phyloP scores from a whole-genome alignment of 2,113 vertebrate genomes.

The Sphaerodactylus townsendi region DNA sequence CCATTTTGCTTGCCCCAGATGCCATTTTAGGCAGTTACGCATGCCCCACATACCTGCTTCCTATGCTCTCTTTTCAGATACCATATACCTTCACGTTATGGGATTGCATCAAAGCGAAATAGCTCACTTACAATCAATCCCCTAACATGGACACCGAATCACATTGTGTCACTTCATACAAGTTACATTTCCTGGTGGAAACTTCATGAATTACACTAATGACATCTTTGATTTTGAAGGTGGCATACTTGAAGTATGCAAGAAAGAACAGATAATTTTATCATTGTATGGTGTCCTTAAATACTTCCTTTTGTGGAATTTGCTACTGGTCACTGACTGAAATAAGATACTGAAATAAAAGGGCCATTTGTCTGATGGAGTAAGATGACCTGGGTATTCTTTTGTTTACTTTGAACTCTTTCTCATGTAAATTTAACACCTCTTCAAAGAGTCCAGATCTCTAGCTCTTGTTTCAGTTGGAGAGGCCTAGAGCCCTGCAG shows the following conservation, averaged over 20 bases:
- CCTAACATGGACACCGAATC: not conserved
- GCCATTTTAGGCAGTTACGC: too few species aligned
- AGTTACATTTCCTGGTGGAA: not conserved
- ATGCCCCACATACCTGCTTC: too few species aligned
- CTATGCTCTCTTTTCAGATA: too few species aligned
- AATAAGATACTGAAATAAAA: not conserved
- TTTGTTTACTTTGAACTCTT: not conserved
- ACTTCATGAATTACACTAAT: not conserved
- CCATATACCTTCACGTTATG: too few species aligned
- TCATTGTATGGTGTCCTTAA: not conserved
- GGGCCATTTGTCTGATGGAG: not conserved
- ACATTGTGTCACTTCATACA: not conserved
- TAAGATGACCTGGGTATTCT: not conserved
- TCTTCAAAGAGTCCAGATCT: not conserved
- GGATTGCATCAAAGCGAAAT: too few species aligned
- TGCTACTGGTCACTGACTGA: not conserved
- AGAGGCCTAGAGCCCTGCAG: not conserved
- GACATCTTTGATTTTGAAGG: not conserved
- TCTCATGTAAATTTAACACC: not conserved
- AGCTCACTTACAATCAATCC: too few species aligned
- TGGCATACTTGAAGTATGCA: not conserved
- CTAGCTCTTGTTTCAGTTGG: not conserved
- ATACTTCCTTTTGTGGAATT: not conserved
- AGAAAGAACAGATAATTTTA: not conserved
- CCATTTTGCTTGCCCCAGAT: too few species aligned